Percentiles rank a stretch among this genome's conserved stretches.
phyloP scores from a whole-genome alignment of 2,888 invertebrate species.

The Trissolcus japonicus region DNA sequence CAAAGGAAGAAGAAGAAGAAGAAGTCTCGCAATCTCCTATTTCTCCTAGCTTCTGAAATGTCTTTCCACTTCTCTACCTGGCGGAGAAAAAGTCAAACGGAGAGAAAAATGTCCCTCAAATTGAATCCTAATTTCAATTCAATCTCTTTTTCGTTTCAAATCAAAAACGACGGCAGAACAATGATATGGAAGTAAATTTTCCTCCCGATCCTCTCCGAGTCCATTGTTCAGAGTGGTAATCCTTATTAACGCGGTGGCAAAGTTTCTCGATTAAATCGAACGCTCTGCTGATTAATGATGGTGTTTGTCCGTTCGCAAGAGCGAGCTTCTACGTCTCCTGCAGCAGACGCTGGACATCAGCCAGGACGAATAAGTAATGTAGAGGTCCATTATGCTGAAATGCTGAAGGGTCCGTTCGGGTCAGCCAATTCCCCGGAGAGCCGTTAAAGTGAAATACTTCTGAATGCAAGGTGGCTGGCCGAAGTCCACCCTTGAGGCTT shows the following conservation, averaged over 20 bases:
- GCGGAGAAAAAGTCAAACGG: too few relatives aligned
- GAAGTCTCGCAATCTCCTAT: slow-evolving; percentile 17
- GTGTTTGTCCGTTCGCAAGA: slow-evolving; percentile 48
- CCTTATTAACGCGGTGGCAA: slow-evolving; percentile 48
- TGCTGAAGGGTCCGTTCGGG: slow-evolving; percentile 73
- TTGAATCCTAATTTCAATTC: slow-evolving; percentile 1
- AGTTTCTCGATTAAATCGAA: slow-evolving; percentile 57
- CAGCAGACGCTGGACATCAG: slow-evolving; percentile 67
- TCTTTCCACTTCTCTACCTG: too few relatives aligned
- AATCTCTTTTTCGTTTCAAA: background rate
- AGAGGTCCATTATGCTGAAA: slow-evolving; percentile 76
- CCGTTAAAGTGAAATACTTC: slow-evolving; percentile 77
- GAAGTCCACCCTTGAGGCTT: slow-evolving; percentile 58
- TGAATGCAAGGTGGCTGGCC: slow-evolving; percentile 75
- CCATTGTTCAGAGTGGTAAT: slow-evolving; percentile 10
- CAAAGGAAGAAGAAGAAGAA: background rate
- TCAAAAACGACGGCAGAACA: too few relatives aligned
- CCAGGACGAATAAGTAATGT: slow-evolving; percentile 75
- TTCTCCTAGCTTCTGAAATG: background rate
- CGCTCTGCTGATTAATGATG: slow-evolving; percentile 54
- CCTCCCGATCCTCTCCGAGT: background rate
- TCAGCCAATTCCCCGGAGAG: slow-evolving; percentile 75
- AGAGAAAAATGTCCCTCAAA: background rate
- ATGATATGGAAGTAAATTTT: background rate
- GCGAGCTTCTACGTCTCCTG: slow-evolving; percentile 47